Evolutionary conservation across 2,797 vertebrate genomes (phyloP).

Genomic region (Zalophus californianus): DNA sequence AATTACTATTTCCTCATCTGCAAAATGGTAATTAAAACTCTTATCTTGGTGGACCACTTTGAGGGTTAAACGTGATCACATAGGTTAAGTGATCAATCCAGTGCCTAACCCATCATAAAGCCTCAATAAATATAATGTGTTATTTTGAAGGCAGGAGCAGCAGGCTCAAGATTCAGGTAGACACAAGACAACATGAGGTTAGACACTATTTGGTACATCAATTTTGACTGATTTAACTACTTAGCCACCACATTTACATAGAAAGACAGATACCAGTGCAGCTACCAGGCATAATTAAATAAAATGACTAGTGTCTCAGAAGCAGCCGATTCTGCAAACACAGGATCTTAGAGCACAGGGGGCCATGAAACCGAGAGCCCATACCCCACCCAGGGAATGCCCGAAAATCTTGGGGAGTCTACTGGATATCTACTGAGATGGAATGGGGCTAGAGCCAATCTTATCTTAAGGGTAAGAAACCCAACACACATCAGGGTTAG

Average conservation of each 20-base stretch:
- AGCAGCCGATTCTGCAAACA: slow-evolving; percentile 34
- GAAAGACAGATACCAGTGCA: not conserved
- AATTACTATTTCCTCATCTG: slow-evolving; percentile 6
- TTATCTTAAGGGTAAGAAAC: not conserved
- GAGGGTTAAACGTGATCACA: not conserved
- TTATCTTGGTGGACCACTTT: not conserved
- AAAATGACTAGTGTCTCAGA: slow-evolving; percentile 29
- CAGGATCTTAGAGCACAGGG: not conserved
- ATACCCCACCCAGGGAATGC: not conserved
- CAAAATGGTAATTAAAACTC: slow-evolving; percentile 11
- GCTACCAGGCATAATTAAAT: not conserved
- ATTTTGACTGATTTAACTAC: not conserved
- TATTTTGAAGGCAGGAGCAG: not conserved
- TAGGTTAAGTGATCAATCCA: not conserved
- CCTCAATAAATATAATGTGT: not conserved
- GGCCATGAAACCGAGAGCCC: not conserved
- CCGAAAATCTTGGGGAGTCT: not conserved
- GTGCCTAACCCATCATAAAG: not conserved
- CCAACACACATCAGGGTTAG: not conserved
- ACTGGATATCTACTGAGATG: not conserved
- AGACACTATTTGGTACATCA: not conserved
- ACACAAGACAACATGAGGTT: not conserved
- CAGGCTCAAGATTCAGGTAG: not conserved
- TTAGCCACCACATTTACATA: not conserved
- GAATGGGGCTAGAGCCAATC: not conserved